Evolutionary conservation across 2,113 vertebrate species (phyloP), one percentile per base, ranked within the genome.

Genomic region (Leucosticte australis): DNA sequence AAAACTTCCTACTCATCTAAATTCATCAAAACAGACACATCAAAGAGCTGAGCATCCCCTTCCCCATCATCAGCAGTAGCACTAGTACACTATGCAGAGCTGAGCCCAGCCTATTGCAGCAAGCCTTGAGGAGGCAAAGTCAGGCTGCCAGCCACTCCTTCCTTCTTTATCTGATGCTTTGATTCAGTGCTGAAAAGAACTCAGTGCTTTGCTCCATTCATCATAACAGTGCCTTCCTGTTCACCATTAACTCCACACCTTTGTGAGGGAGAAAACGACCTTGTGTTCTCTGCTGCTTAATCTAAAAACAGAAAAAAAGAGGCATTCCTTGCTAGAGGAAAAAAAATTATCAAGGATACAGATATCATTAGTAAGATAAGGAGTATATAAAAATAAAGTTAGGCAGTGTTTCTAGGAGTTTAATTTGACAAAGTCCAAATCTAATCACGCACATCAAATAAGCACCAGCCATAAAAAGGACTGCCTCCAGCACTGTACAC

Each of bases 101-200:
- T 9, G 23, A 91, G 70, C 81, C 57, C 88, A 85, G 67, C 63
- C 71, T 90, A 31, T 69, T 78, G 16, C 47, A 67, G 65, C 70
- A 87, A 69, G 55, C 82, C 73, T 62, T 65, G 62, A 92, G 91
- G 87, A 91, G 92, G 52, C 60, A 28, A 78, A 84, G 15, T 33
- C 37, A 39, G 27, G 17, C 81, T 87, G 83, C 44, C 87, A 73
- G 53, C 62, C 89, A 62, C 91, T 91, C 91, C 95, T 92, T 91
- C 49, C 77, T 89, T 76, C 94, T 94, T 95, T 79, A 84, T 85
- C 87, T 95, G 89, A 47, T 91, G 81, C 49, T 95, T 96, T 95
- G 65, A 84, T 92, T 96, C 84, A 76, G 19, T 1, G 0, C 73
- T 91, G 42, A 87, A 79, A 89, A 95, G 74, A 87, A 18, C 44